phyloP scores from a whole-genome alignment of 1,140 invertebrate genomes.

The Ceratitis capitata region DNA sequence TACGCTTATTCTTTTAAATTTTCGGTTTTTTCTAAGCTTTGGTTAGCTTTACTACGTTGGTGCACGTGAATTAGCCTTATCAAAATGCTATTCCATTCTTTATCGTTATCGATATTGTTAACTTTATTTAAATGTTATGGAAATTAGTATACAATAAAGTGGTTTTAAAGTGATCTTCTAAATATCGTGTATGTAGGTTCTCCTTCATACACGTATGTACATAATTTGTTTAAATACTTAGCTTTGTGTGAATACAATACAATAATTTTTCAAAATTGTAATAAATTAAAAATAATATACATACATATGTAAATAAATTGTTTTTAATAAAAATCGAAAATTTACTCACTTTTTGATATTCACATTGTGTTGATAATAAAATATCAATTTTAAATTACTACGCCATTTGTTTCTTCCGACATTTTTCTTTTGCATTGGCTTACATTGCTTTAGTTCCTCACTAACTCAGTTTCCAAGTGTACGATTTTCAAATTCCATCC shows the following conservation, averaged over 20 bases:
- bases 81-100: not conserved
- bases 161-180: not conserved
- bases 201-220: not conserved
- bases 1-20: constrained; percentile 41
- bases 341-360: too few species aligned
- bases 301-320: not conserved
- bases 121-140: constrained; percentile 16
- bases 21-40: constrained; percentile 45
- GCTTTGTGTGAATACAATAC: not conserved
- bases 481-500: not conserved
- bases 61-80: constrained; percentile 15
- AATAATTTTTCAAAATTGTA: too few species aligned
- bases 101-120: constrained; percentile 1
- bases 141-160: constrained; percentile 17
- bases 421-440: not conserved
- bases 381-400: too few species aligned
- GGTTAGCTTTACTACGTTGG: constrained; percentile 47
- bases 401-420: not conserved
- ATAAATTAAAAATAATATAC: too few species aligned
- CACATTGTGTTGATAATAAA: too few species aligned
- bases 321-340: too few species aligned
- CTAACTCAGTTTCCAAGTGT: too few species aligned
- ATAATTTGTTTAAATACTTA: not conserved
- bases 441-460: not conserved
- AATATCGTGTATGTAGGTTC: not conserved